Evolutionary conservation across 2,797 vertebrate species (phyloP).

Genomic region (Sebastiscus albofasciatus): DNA sequence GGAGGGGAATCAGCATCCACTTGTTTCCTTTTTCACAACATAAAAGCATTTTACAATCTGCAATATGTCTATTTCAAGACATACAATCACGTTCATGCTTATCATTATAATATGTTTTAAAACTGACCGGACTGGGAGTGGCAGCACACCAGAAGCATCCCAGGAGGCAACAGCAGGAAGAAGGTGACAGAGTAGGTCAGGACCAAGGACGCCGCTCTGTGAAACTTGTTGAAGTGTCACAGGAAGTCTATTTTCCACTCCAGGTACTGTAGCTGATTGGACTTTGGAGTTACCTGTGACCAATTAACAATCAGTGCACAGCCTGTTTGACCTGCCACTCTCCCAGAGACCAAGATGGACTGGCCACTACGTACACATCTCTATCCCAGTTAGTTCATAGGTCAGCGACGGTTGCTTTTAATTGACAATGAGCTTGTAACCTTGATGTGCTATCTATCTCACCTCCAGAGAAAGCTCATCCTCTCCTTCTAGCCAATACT

Average conservation of each 20-base stretch:
- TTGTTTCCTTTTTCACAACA: not conserved
- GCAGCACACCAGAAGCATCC: not conserved
- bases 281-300: conserved; percentile 49
- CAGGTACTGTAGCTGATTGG: conserved; percentile 63
- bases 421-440: not conserved
- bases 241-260: conserved; percentile 76
- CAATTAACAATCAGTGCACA: conserved; percentile 65
- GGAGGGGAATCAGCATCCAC: not conserved
- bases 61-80: not conserved
- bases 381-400: not conserved
- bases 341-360: conserved; percentile 7
- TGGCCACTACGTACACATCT: not conserved
- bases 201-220: conserved; percentile 24
- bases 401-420: conserved; percentile 12
- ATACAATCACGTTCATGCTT: not conserved
- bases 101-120: not conserved
- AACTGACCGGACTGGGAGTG: not conserved
- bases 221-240: conserved; percentile 59
- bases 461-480: not conserved
- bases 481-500: not conserved
- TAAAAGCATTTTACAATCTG: not conserved
- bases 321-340: conserved; percentile 59
- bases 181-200: conserved; percentile 41
- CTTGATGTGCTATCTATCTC: not conserved
- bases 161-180: not conserved